Conservation (phyloP, 2,113 vertebrate genomes). For the Vulpes ferrilata region DNA sequence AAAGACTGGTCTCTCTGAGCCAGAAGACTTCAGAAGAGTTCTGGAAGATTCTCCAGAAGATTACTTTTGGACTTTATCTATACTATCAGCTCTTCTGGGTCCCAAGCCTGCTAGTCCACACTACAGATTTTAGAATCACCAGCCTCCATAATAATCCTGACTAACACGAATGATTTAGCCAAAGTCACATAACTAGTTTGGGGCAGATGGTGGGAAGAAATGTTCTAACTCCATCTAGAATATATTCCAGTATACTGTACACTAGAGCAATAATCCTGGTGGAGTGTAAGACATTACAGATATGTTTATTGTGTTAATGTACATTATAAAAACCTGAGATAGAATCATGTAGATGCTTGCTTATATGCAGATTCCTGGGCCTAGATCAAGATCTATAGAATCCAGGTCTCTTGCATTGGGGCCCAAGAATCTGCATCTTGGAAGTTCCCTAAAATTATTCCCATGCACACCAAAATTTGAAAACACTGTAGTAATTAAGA, state of each 20-base stretch:
- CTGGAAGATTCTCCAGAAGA: neutral
- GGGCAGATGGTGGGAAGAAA: neutral
- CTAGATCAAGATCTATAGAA: neutral
- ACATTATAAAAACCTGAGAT: neutral
- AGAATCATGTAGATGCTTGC: neutral
- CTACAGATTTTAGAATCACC: neutral
- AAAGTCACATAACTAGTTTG: conserved; percentile 24
- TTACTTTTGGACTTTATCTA: neutral
- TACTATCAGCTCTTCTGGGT: neutral
- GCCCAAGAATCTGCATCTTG: neutral
- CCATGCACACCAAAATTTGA: neutral
- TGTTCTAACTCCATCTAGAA: neutral
- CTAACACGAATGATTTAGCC: neutral
- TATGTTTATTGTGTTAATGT: neutral
- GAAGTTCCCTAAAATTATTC: neutral
- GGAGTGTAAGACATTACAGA: neutral
- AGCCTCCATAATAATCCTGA: neutral
- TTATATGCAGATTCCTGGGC: neutral
- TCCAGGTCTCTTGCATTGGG: neutral
- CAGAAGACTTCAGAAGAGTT: neutral
- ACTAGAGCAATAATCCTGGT: neutral
- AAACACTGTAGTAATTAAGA: neutral
- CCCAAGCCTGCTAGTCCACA: neutral
- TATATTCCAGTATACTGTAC: neutral
- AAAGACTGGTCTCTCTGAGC: neutral